These are phyloP conservation scores for Agonopterix subpropinquella DNA, from an alignment of 2,888 invertebrate species.

Conservation along the genomic window DNA sequence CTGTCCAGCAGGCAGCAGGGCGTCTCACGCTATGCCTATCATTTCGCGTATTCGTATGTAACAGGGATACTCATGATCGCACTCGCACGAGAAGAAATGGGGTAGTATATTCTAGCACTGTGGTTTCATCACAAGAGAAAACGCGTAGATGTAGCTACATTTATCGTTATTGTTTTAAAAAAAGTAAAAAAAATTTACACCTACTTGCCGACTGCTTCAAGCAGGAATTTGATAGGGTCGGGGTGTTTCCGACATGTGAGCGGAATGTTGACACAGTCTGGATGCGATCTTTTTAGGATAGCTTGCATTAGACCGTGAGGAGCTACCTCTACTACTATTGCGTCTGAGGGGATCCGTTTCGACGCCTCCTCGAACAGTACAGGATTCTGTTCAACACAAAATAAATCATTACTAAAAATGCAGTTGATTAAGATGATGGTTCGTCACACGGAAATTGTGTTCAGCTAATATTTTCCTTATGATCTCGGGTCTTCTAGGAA, in stretches of 20 bases:
- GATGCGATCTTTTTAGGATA: constrained; percentile 85
- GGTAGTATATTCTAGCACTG: no score
- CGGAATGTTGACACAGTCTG: constrained; percentile 79
- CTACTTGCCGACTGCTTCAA: constrained; percentile 79
- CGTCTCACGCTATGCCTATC: no score
- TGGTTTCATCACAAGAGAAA: no score
- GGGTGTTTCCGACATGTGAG: constrained; percentile 82
- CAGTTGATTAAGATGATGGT: not conserved
- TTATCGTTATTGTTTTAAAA: no score
- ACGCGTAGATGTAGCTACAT: no score
- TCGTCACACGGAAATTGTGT: not conserved
- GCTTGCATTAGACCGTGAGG: constrained; percentile 93
- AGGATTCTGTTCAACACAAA: constrained; percentile 53
- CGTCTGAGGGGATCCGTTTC: constrained; percentile 83
- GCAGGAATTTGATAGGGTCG: constrained; percentile 73
- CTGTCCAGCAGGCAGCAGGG: no score
- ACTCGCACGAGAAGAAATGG: no score
- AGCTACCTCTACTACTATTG: constrained; percentile 90
- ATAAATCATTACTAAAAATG: not conserved
- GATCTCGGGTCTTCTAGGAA: constrained; percentile 9
- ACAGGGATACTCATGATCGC: no score
- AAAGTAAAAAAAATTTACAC: constrained; percentile 15
- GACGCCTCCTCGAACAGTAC: constrained; percentile 89
- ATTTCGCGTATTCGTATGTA: no score
- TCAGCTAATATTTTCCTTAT: not conserved